Evolutionary conservation across 2,113 vertebrate genomes (phyloP), one percentile per base, ranked within the genome.

Genomic region (Lasiurus borealis): DNA sequence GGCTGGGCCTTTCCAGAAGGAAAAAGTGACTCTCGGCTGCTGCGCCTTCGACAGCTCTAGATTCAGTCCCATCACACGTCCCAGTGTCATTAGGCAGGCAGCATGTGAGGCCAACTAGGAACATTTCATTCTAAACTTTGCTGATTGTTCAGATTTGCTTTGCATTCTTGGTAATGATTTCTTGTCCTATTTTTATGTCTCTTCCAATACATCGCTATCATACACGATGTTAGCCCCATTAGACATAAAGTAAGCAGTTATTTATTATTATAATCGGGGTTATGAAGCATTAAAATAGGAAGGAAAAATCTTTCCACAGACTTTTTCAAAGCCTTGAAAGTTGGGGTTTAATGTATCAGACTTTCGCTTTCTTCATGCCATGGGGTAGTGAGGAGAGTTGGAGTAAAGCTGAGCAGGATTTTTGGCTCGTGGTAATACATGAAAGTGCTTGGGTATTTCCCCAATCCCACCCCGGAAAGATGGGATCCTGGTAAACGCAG

Each of bases 121-220:
- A 95, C 91, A 95, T 97, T 98, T 98, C 85, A 72, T 97, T 98
- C 97, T 96, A 97, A 98, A 98, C 97, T 98, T 98, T 98, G 98
- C 98, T 98, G 98, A 98, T 98, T 98, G 98, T 98, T 98, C 97
- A 98, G 92, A 98, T 98, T 98, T 98, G 96, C 97, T 97, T 98
- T 98, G 92, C 96, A 90, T 98, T 98, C 97, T 97, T 96, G 91
- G 92, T 97, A 98, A 98, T 97, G 97, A 97, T 98, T 98, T 97
- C 96, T 98, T 97, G 66, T 89, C 93, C 96, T 91, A 64, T 89
- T 98, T 98, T 98, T 97, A 97, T 97, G 97, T 84, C 96, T 98
- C 76, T 94, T 98, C 93, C 96, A 95, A 98, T 97, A 97, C 98
- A 98, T 91, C 93, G 78, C 94, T 94, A 96, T 97, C 97, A 98